A percentile compares a stretch with the other conserved stretches of the same genome.
phyloP scores from a whole-genome alignment of 2,797 vertebrate genomes.

The Triplophysa bombifrons region DNA sequence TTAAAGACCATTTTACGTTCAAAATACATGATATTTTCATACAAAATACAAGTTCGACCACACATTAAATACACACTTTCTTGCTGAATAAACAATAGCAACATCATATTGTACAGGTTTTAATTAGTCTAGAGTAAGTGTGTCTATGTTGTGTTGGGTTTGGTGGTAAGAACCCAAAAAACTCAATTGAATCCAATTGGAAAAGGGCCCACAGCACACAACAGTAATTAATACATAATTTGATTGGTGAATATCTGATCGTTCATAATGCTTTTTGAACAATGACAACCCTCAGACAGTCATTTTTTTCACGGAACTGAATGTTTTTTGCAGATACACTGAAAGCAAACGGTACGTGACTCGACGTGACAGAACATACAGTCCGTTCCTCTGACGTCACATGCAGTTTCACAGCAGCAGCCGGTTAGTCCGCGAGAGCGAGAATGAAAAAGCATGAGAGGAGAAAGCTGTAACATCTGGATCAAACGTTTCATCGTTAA shows the following conservation, averaged over 20 bases:
- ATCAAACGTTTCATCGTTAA: background rate
- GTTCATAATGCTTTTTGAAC: no score
- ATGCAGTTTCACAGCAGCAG: background rate
- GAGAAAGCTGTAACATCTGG: slow-evolving; percentile 3
- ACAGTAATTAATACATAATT: no score
- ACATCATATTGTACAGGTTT: no score
- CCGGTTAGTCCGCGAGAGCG: background rate
- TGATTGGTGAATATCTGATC: no score
- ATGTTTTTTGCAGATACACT: slow-evolving; percentile 5
- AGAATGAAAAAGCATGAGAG: background rate
- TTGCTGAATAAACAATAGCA: background rate
- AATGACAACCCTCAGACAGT: background rate
- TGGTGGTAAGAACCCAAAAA: no score
- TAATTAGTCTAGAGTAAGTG: no score
- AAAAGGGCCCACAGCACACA: background rate
- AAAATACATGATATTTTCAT: no score
- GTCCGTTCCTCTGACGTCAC: slow-evolving; percentile 24
- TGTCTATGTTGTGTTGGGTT: no score
- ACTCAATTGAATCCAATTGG: background rate
- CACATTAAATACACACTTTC: background rate
- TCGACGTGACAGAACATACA: slow-evolving; percentile 20
- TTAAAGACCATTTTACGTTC: no score
- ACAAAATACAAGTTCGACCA: no score
- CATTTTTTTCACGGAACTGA: slow-evolving; percentile 1
- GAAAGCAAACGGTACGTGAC: slow-evolving; percentile 18